Evolutionary conservation across 2,113 vertebrate species (phyloP), one percentile per base, ranked within the genome.

Genomic region (Mesoclemmys tuberculata): DNA sequence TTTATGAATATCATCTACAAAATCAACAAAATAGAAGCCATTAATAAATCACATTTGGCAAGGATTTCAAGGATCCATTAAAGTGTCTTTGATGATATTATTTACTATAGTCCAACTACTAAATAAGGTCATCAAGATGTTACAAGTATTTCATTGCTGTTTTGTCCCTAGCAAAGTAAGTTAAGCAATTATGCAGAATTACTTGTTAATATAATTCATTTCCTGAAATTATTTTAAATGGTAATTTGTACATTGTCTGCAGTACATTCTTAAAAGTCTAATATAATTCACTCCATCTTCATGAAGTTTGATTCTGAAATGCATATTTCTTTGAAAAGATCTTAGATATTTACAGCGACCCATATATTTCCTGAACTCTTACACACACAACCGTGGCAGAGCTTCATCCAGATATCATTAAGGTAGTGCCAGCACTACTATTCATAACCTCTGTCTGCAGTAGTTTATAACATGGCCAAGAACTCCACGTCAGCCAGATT

Each of bases 401-500:
- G 82, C 21, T 94, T 78, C 29, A 82, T 90, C 80, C 22, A 54
- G 18, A 38, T 31, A 4, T 24, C 79, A 85, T 71, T 54, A 75
- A 88, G 44, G 54, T 89, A 19, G 9, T 35, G 6, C 55, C 10
- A 81, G 91, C 52, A 49, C 85, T 80, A 41, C 89, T 26, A 29
- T 93, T 83, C 54, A 31, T 71, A 12, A 93, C 77, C 86, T 87
- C 49, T 54, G 21, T 84, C 93, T 90, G 54, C 27, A 35, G 24
- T 89, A 91, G 54, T 64, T 96, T 93, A 38, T 92, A 87, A 83
- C 83, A 88, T 90, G 96, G 22, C 48, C 68, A 82, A 81, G 88
- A 95, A 92, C 94, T 91, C 52, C 2, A 10, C 87, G 96, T 98
- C 80, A 86, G 79, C 85, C 88, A 97, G 86, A 96, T 90, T 96